These are phyloP conservation scores for Vanessa tameamea DNA, from an alignment of 1,140 invertebrate species.

Conservation along the genomic window DNA sequence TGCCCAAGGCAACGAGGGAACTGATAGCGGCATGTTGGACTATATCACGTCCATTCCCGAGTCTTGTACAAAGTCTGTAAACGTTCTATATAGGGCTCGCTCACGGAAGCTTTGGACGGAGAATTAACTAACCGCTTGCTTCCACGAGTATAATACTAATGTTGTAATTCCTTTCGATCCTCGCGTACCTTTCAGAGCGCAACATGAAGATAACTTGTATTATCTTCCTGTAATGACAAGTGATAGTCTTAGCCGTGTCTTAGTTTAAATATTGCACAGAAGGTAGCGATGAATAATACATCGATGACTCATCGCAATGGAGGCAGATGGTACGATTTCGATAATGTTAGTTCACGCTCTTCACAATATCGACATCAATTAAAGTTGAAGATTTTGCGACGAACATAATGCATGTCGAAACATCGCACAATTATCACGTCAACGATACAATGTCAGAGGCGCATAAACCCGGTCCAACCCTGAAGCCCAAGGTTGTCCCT, in stretches of 20 bases:
- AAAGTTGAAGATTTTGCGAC: conserved; percentile 33
- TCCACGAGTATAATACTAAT: conserved; percentile 35
- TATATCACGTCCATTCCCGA: conserved; percentile 57
- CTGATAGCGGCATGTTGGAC: conserved; percentile 55
- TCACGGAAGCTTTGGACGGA: conserved; percentile 51
- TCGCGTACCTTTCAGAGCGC: conserved; percentile 42
- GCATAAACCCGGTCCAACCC: conserved; percentile 63
- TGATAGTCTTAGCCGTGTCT: conserved; percentile 31
- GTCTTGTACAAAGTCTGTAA: conserved; percentile 53
- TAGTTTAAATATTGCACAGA: conserved; percentile 28
- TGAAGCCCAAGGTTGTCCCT: conserved; percentile 73
- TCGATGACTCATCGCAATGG: conserved; percentile 22
- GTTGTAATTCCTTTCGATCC: conserved; percentile 45
- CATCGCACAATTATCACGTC: conserved; percentile 70
- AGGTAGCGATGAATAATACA: conserved; percentile 26
- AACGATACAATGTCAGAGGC: conserved; percentile 61
- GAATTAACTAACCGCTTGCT: conserved; percentile 46
- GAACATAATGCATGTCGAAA: conserved; percentile 59
- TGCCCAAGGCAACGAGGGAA: conserved; percentile 67
- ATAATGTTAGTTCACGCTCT: conserved; percentile 19
- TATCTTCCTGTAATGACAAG: conserved; percentile 41
- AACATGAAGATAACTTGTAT: conserved; percentile 34
- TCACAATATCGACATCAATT: conserved; percentile 50
- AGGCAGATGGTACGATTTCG: conserved; percentile 20
- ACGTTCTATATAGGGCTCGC: conserved; percentile 53